Base-by-base conservation (phyloP, 2,797 vertebrate genomes). In the Falco novaeseelandiae region DNA sequence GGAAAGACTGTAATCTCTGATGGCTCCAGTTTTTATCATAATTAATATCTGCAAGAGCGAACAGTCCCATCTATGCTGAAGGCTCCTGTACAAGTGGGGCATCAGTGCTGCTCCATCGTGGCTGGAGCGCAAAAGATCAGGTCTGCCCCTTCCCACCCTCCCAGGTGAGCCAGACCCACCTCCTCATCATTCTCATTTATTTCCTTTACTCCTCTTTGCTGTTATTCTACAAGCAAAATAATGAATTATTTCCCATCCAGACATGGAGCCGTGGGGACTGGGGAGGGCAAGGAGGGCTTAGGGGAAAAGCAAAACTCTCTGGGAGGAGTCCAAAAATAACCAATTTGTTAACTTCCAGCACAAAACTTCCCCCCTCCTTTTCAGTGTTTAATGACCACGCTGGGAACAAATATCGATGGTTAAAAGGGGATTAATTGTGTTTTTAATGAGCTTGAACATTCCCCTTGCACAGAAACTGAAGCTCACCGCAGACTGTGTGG, bases 361-460 rank as follows among this genome's bases (percentile, higher is more conserved):
- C 2, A 6, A 48, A 83, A 36, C 29, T 38, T 65, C 38, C 78
- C 61, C 38, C 5, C 52, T 55, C 52, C 55, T 34, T 83, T 66
- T 84, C 94, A 18, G 21, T 46, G 40, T 59, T 69, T 87, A 91
- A 95, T 7, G 15, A 66, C 61, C 3, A 0, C 38, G 71, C 76
- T 19, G 42, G 69, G 85, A 93, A 86, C 7, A n/a, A 92, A 90
- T 27, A 57, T 8, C 7, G 73, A 46, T 34, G 63, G 57, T 76
- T 95, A 65, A 86, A 85, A 51, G 27, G 65, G 57, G 55, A 91
- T 94, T 95, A 85, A 92, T 61, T 82, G n/a, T 26, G 69, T 65
- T 76, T 81, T 90, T 97, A 94, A 94, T 38, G 87, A 90, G 61
- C 51, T 76, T 14, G 48, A 52, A 67, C 82, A 52, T 69, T 73